Evolutionary conservation across 2,113 vertebrate species (phyloP), one percentile per base, ranked within the genome.

Genomic region (Nesogale talazaci): DNA sequence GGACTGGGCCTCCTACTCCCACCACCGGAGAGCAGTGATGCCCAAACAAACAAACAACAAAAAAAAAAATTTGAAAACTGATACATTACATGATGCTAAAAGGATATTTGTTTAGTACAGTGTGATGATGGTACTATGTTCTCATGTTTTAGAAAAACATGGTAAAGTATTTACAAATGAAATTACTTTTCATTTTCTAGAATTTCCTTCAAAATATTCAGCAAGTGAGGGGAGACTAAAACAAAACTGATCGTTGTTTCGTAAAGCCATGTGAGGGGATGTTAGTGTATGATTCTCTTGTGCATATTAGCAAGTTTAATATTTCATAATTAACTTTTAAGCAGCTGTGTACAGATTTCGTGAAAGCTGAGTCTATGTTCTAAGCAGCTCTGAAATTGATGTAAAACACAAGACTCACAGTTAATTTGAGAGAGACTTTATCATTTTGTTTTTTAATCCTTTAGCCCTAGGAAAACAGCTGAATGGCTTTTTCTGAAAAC

Each of bases 161-260:
- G 20, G 36, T 46, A 0, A 86, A 86, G 15, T 72, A 46, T 78
- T 88, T 85, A 72, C 1, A 11, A 90, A 42, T 5, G 23, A 89
- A 87, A 89, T 91, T 46, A 46, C 10, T 46, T 46, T 46, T 46
- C 42, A 15, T 1, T 83, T 16, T 87, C 59, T 86, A 31, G 25
- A n/a, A 61, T 92, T 93, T 97, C 25, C 57, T 72, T 91, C 7
- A 76, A 22, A 90, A 52, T 93, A 88, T 79, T 14, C 16, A 76
- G 22, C 36, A 65, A 27, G 23, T 0, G 3, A 10, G 15, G 25
- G 19, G 23, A 83, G 56, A 77, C 83, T 92, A 82, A 87, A 95
- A 90, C 7, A 86, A 22, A 69, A 57, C 67, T 83, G 42, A 75
- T 34, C 7, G 6, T 61, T 76, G 36, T 14, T 57, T 70, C 42